Conservation (phyloP, 2,113 vertebrate species). For the Machaerirhynchus nigripectus region DNA sequence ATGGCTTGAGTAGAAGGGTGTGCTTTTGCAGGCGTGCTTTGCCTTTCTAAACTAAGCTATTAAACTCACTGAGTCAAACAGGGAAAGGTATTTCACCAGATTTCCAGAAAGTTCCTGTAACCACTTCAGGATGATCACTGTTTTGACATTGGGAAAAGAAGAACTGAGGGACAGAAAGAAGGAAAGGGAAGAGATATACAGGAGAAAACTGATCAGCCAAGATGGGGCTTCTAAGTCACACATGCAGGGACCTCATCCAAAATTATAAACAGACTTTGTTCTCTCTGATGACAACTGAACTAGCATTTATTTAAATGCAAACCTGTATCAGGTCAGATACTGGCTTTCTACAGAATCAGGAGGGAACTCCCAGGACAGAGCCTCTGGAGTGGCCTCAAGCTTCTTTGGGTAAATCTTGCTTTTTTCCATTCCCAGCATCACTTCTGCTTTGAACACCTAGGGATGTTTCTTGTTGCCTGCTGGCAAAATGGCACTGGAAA, state of each 20-base stretch:
- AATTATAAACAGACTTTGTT: not conserved
- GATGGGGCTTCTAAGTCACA: not conserved
- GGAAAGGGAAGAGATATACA: not conserved
- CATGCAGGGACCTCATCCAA: not conserved
- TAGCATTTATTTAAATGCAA: not conserved
- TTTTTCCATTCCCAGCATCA: slow-evolving; percentile 56
- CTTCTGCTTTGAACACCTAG: slow-evolving; percentile 64
- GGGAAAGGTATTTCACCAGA: not conserved
- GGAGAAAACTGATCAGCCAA: not conserved
- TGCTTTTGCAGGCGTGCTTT: not conserved
- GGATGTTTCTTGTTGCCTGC: slow-evolving; percentile 62
- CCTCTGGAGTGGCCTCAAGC: not conserved
- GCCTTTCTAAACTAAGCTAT: not conserved
- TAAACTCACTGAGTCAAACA: not conserved
- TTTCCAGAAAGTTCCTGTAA: not conserved
- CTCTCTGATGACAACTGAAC: not conserved
- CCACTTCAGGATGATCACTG: not conserved
- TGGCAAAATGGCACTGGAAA: slow-evolving; percentile 63
- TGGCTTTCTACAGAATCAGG: not conserved
- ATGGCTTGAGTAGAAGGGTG: not conserved
- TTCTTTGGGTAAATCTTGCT: not conserved
- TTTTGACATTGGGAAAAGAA: not conserved
- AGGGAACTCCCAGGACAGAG: not conserved
- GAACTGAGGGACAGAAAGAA: not conserved
- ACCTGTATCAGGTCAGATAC: not conserved